Percentiles rank a stretch among this genome's conserved stretches.
Conservation (phyloP, 1,140 invertebrate genomes). For the Pomacea maculata region DNA sequence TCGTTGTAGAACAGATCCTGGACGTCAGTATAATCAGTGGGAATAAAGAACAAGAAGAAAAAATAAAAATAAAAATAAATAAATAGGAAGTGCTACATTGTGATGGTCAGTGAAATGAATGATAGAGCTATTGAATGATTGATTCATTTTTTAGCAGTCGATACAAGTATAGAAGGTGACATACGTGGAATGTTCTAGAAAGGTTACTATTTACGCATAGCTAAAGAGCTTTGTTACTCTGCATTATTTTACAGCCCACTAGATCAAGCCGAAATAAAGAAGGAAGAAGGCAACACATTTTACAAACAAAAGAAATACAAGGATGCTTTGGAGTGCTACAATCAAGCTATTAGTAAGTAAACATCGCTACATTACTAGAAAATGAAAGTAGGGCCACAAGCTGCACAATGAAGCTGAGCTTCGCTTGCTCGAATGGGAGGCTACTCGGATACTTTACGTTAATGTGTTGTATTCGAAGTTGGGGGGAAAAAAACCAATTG, state of each 20-base stretch:
- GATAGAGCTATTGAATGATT: too few relatives aligned
- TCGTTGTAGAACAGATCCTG: not conserved
- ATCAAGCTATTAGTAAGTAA: slow-evolving; percentile 82
- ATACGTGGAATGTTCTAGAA: too few relatives aligned
- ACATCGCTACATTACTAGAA: not conserved
- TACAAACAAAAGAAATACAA: slow-evolving; percentile 89
- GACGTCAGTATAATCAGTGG: not conserved
- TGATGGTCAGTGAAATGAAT: too few relatives aligned
- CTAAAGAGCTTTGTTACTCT: too few relatives aligned
- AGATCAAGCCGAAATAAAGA: slow-evolving; percentile 75
- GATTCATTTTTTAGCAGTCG: too few relatives aligned
- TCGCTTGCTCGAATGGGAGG: not conserved
- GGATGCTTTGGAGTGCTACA: slow-evolving; percentile 83
- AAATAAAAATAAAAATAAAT: too few relatives aligned
- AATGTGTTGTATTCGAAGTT: not conserved
- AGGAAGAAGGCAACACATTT: slow-evolving; percentile 86
- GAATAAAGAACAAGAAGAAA: too few relatives aligned
- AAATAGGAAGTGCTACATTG: too few relatives aligned
- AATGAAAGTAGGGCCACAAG: not conserved
- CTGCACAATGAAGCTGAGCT: not conserved
- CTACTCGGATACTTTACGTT: not conserved
- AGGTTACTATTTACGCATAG: too few relatives aligned
- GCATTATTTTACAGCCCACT: slow-evolving; percentile 22
- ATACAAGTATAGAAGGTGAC: too few relatives aligned
- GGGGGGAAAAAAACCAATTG: not conserved